Evolutionary conservation across 2,113 vertebrate genomes (phyloP).

Genomic region (Protomyctophum bolini): DNA sequence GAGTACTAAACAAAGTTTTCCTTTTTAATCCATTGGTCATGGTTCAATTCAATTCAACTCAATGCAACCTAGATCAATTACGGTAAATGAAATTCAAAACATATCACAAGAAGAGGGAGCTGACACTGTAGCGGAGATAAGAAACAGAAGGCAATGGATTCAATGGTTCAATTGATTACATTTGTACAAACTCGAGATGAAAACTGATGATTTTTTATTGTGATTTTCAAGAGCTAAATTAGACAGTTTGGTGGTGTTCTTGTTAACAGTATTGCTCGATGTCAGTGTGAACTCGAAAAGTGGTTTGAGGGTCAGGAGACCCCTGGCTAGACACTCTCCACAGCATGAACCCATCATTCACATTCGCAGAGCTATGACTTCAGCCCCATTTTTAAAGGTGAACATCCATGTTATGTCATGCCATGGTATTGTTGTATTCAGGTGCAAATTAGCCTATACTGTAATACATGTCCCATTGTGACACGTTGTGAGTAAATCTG

Average conservation of each 20-base stretch:
- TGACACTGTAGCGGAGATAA: neutral
- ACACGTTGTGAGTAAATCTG: too few species aligned
- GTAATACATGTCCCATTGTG: too few species aligned
- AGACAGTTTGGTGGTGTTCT: neutral
- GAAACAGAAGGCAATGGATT: too few species aligned
- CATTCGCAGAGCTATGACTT: conserved; percentile 64
- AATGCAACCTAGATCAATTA: too few species aligned
- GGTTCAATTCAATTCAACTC: too few species aligned
- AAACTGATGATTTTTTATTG: too few species aligned
- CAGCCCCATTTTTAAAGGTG: conserved; percentile 76
- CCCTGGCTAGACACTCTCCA: conserved; percentile 12
- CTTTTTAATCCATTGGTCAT: neutral
- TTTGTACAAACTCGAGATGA: neutral
- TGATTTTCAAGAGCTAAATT: neutral
- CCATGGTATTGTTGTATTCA: neutral
- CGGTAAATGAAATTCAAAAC: neutral
- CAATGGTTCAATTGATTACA: neutral
- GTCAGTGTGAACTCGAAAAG: neutral
- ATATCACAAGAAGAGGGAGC: too few species aligned
- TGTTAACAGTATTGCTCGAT: neutral
- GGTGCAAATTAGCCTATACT: neutral
- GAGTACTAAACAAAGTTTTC: neutral
- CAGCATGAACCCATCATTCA: conserved; percentile 43
- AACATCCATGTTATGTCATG: neutral
- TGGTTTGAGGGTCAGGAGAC: neutral